Evolutionary conservation across 2,113 vertebrate species (phyloP).

Genomic region (Papio anubis): DNA sequence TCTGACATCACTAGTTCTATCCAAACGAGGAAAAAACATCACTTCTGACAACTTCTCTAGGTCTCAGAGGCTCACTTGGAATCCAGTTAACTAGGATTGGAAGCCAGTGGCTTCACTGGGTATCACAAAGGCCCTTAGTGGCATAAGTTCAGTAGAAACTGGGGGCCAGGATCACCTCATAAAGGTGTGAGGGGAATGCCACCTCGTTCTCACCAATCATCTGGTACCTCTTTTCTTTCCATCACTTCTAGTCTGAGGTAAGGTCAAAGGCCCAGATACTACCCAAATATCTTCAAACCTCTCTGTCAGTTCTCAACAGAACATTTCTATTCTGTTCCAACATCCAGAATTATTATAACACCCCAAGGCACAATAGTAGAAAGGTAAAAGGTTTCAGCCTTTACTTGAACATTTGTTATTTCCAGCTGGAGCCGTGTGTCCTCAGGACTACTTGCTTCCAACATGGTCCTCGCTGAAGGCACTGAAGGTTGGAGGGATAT

Average conservation of each 20-base stretch:
- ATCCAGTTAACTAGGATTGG: slow-evolving; percentile 85
- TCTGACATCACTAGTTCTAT: slow-evolving; percentile 75
- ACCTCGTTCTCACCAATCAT: slow-evolving; percentile 89
- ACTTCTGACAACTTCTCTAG: slow-evolving; percentile 89
- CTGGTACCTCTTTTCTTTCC: slow-evolving; percentile 89
- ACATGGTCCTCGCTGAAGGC: slow-evolving; percentile 90
- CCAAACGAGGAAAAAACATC: slow-evolving; percentile 87
- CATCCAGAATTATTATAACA: slow-evolving; percentile 92
- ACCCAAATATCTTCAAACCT: slow-evolving; percentile 91
- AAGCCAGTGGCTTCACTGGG: slow-evolving; percentile 89
- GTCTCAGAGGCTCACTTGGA: slow-evolving; percentile 87
- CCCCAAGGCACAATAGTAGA: slow-evolving; percentile 93
- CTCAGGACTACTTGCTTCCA: slow-evolving; percentile 90
- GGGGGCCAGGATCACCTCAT: slow-evolving; percentile 88
- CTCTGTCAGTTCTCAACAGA: slow-evolving; percentile 89
- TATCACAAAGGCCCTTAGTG: slow-evolving; percentile 89
- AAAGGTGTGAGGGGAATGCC: slow-evolving; percentile 90
- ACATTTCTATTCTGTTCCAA: slow-evolving; percentile 94
- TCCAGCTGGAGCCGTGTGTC: slow-evolving; percentile 92
- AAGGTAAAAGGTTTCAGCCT: slow-evolving; percentile 90
- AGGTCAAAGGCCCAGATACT: slow-evolving; percentile 89
- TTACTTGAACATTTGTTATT: slow-evolving; percentile 90
- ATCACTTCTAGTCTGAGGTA: slow-evolving; percentile 82
- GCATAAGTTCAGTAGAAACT: slow-evolving; percentile 73
- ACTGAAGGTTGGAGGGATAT: slow-evolving; percentile 86